A percentile compares a stretch with the other conserved stretches of the same genome.
These are phyloP conservation scores for Sebastes flavidus DNA, from an alignment of 2,797 vertebrate genomes.

Conservation along the genomic window DNA sequence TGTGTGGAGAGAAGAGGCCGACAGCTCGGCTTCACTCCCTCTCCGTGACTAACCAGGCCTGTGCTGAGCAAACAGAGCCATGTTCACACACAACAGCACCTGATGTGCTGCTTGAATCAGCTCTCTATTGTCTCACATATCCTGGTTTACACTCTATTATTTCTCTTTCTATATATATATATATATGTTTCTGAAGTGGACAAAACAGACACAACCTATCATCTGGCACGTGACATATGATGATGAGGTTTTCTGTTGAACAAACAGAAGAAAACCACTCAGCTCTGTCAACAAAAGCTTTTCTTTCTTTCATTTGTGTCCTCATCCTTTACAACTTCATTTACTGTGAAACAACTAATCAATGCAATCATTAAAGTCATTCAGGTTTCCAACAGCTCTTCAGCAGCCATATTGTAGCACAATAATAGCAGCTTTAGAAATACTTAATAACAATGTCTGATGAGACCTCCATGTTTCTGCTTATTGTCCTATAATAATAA, in stretches of 20 bases:
- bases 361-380: background rate
- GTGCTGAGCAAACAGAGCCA: constrained; percentile 36
- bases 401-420: background rate
- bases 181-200: background rate
- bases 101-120: background rate
- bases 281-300: background rate
- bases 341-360: background rate
- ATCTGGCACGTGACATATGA: background rate
- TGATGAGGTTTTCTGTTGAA: background rate
- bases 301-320: background rate
- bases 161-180: background rate
- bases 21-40: constrained; percentile 14
- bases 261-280: background rate
- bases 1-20: background rate
- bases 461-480: background rate
- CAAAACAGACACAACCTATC: background rate
- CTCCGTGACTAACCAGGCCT: constrained; percentile 49
- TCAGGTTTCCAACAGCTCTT: background rate
- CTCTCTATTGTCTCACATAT: background rate
- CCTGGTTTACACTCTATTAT: background rate
- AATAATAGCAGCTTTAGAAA: background rate
- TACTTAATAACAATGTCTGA: background rate
- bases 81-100: constrained; percentile 1
- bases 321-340: background rate
- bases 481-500: background rate